Base-by-base conservation (phyloP, 2,888 invertebrate species). In the Idaea dimidiata region DNA sequence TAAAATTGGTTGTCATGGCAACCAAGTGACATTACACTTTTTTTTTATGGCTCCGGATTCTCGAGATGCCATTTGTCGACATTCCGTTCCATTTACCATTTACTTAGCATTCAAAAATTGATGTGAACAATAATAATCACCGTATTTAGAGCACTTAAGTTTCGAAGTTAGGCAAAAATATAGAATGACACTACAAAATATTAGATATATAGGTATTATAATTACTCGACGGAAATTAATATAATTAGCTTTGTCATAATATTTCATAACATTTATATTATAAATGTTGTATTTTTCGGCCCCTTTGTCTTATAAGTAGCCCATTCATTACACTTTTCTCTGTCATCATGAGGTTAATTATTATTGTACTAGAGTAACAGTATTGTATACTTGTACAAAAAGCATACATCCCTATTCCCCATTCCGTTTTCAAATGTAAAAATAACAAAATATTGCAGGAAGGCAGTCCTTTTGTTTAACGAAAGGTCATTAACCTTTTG, bases 401-500 rank as follows among this genome's bases (percentile, higher is more conserved):
- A 24, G 24, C 24, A 24, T 24, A 24, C 1, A 24, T 24, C n/a
- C n/a, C n/a, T n/a, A n/a, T n/a, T n/a, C n/a, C n/a, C n/a, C n/a
- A 24, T 5, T 24, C 1, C 24, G 24, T 24, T 24, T 24, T 24
- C 24, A 43, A 8, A 43, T 7, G 43, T 14, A 43, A 14, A 43
- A 8, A 33, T 10, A 33, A 33, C 8, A 8, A 43, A 43, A 43
- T 7, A 8, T 8, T 43, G 14, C 14, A 33, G 33, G 33, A 10
- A 7, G 14, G 14, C 14, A 43, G 43, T 43, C 14, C 10, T 43
- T 43, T 43, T 32, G 54, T 60, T 54, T 18, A 54, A 24, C 6
- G 24, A 67, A 70, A 80, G 87, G 85, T 87, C 85, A 83, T 66
- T 68, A 79, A 83, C 83, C 87, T 82, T 78, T 82, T 81, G 82